Evolutionary conservation across 2,113 vertebrate species (phyloP).

Genomic region (Trematomus loennbergii): DNA sequence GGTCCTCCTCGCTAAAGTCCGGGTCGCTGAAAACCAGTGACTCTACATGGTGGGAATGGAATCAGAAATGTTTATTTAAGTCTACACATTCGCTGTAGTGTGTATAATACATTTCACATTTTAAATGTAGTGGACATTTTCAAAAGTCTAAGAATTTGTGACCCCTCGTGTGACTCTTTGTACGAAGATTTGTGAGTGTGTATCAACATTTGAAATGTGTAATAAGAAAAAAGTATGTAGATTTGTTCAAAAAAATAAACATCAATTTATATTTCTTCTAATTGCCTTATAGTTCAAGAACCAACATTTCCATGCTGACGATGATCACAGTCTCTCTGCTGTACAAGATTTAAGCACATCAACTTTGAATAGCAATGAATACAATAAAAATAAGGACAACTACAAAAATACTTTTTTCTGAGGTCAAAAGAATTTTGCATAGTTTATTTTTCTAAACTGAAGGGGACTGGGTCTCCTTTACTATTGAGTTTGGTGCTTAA

Average conservation of each 20-base stretch:
- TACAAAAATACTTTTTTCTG: neutral
- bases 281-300: neutral
- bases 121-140: neutral
- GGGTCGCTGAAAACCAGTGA: constrained; percentile 90
- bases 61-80: constrained; percentile 3
- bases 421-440: neutral
- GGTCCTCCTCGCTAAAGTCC: constrained; percentile 90
- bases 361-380: neutral
- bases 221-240: neutral
- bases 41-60: constrained; percentile 79
- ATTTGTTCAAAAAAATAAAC: neutral
- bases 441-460: neutral
- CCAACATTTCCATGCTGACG: neutral
- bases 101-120: neutral
- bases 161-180: too few relatives aligned
- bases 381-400: neutral
- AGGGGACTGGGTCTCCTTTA: neutral
- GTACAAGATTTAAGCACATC: neutral
- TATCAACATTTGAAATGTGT: neutral
- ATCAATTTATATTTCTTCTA: neutral
- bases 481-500: neutral
- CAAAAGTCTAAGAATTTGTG: neutral
- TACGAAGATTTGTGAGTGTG: neutral
- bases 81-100: neutral
- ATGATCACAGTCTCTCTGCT: neutral